Conservation (phyloP, 2,113 vertebrate species). For the Aptenodytes forsteri region DNA sequence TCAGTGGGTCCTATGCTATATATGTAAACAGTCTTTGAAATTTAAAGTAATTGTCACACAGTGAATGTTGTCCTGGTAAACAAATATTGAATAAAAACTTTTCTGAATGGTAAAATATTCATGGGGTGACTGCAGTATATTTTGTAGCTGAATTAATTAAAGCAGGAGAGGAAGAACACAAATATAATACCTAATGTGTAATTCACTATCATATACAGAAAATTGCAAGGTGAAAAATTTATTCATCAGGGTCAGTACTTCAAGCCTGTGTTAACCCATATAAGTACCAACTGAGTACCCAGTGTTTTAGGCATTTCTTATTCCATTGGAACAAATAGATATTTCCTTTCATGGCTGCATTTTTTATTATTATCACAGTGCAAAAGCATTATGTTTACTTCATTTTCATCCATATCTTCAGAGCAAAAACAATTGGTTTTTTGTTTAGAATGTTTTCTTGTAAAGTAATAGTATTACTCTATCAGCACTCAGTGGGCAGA, state of each 20-base stretch:
- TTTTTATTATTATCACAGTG: not conserved
- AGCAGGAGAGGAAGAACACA: not conserved
- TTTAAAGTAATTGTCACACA: not conserved
- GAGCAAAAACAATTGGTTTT: slow-evolving; percentile 17
- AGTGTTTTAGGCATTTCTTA: not conserved
- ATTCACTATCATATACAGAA: not conserved
- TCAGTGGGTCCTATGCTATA: not conserved
- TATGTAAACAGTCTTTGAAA: not conserved
- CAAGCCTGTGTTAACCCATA: not conserved
- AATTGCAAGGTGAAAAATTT: not conserved
- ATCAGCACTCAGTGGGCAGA: slow-evolving; percentile 61
- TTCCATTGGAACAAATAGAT: not conserved
- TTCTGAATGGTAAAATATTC: not conserved
- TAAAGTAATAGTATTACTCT: slow-evolving; percentile 63
- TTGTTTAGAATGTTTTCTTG: slow-evolving; percentile 46
- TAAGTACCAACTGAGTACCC: not conserved
- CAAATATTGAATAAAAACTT: not conserved
- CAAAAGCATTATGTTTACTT: not conserved
- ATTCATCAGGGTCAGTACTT: not conserved
- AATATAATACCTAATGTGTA: not conserved
- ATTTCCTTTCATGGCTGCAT: not conserved
- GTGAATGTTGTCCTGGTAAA: not conserved
- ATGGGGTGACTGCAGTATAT: not conserved
- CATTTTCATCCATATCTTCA: slow-evolving; percentile 35
- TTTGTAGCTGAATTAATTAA: not conserved